Evolutionary conservation across 1,140 invertebrate genomes (phyloP).

Genomic region (Nasonia longicornis): DNA sequence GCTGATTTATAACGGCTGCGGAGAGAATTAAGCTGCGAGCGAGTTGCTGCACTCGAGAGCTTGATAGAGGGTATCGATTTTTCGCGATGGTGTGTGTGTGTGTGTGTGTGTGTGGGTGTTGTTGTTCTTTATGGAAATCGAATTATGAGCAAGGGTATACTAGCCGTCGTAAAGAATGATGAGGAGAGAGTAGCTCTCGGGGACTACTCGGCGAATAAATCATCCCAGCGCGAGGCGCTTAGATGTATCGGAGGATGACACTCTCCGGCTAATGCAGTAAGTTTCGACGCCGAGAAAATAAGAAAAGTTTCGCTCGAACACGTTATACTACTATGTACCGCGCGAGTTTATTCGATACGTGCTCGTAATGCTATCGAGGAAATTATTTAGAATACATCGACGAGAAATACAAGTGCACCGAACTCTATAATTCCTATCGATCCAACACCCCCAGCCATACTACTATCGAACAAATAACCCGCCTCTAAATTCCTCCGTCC

Average conservation of each 20-base stretch:
- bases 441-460: no score
- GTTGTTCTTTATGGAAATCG: slow-evolving; percentile 1
- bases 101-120: background rate
- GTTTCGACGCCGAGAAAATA: background rate
- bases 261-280: background rate
- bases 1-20: background rate
- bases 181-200: no score
- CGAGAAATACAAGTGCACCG: no score
- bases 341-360: no score
- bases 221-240: background rate
- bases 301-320: background rate
- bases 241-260: background rate
- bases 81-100: background rate
- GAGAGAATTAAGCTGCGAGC: background rate
- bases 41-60: no score
- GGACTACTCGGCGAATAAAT: background rate
- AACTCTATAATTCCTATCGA: no score
- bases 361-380: no score
- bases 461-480: no score
- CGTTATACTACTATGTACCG: no score
- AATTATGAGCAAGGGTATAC: background rate
- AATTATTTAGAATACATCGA: no score
- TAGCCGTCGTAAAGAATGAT: background rate
- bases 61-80: background rate
- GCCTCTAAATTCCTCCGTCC: no score